Evolutionary conservation across 2,113 vertebrate genomes (phyloP).

Genomic region (Proterorhinus semilunaris): DNA sequence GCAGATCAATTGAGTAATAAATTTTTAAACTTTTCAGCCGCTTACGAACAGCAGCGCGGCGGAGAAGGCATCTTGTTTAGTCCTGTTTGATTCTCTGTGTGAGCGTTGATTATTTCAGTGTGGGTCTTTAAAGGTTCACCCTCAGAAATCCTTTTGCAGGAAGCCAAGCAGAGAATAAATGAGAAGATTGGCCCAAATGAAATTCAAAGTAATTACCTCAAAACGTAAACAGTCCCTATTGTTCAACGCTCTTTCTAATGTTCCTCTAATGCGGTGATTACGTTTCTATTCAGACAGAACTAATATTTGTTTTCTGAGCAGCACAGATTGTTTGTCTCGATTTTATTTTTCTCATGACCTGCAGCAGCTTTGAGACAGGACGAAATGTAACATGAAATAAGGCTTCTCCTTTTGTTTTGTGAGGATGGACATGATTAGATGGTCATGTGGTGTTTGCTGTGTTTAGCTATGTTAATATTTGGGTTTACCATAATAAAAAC

Average conservation of each 20-base stretch:
- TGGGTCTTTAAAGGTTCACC: slow-evolving; percentile 16
- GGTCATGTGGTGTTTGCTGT: not conserved
- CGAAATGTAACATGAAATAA: not conserved
- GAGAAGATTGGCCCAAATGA: not conserved
- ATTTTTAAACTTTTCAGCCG: slow-evolving; percentile 24
- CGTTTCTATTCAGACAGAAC: slow-evolving; percentile 1
- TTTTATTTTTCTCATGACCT: not conserved
- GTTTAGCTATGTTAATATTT: not conserved
- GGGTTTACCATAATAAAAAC: not conserved
- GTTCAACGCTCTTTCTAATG: slow-evolving; percentile 7
- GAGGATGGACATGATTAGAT: not conserved
- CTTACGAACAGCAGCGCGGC: not conserved
- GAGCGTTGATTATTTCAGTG: slow-evolving; percentile 29
- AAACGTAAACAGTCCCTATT: slow-evolving; percentile 9
- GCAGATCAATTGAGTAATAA: slow-evolving; percentile 32
- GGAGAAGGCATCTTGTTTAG: slow-evolving; percentile 5
- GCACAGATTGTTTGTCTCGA: not conserved
- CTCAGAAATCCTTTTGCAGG: slow-evolving; percentile 5
- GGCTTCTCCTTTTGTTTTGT: not conserved
- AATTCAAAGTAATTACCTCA: slow-evolving; percentile 20
- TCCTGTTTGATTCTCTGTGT: slow-evolving; percentile 17
- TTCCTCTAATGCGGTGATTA: not conserved
- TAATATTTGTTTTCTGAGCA: not conserved
- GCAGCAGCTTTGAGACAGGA: not conserved
- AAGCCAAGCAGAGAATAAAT: slow-evolving; percentile 4